Base-by-base conservation (phyloP, 92 coral and sea anemone genomes). In the Ricordea florida region DNA sequence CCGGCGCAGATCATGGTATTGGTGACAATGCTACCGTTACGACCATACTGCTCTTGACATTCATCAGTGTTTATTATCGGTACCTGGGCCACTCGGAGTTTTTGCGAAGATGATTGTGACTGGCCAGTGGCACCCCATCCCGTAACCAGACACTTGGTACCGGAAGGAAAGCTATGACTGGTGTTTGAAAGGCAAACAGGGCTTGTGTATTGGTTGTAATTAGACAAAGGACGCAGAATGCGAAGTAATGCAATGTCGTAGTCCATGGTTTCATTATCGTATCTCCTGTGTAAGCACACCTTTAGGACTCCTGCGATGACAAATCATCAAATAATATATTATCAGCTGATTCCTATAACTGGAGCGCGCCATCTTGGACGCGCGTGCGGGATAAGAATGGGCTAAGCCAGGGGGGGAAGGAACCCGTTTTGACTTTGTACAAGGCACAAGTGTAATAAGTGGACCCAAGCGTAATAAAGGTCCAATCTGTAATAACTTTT, bases 1-100 rank as follows among this genome's bases (percentile, higher is more conserved):
- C 92, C 96, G 16, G 96, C 96, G 59, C 96, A 90, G 25, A 87
- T 59, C 92, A 90, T 85, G 46, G 84, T 66, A 29, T 60, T 37
- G 2, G 83, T 76, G 5, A 90, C 73, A 7, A 44, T 10, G n/a
- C n/a, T 28, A 27, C 40, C 11, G 10, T 57, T 40, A 5, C 31
- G 56, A n/a, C 62, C 78, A 64, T 90, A 87, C 59, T 81, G 79
- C 30, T 44, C 49, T 32, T 43, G 48, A 27, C 96, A 90, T 44
- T 72, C 49, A 45, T 60, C 23, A 0, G 30, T 72, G n/a, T 45
- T 53, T n/a, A 87, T 79, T 3, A 64, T 74, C 0, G 96, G 92
- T 27, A 90, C 67, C 14, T 37, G 37, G 57, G 92, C 96, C 33
- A 81, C 89, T 21, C 70, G 89, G 11, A 90, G 84, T 30, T 58